Conservation (phyloP, 2,888 invertebrate species). For the Drepana falcataria region DNA sequence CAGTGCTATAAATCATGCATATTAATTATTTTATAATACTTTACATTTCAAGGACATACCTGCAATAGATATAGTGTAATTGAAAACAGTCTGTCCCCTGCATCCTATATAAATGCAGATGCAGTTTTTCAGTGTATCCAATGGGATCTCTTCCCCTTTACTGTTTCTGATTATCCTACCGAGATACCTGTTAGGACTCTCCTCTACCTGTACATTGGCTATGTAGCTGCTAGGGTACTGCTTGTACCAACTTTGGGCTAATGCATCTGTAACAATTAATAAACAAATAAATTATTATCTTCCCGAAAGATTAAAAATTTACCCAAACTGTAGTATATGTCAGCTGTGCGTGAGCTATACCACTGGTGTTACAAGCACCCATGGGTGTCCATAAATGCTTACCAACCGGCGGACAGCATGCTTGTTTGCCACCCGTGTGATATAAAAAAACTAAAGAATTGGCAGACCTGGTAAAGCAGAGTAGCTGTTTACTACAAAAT, state of each 20-base stretch:
- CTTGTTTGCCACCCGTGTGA: too few relatives aligned
- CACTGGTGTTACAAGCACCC: too few relatives aligned
- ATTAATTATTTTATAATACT: too few relatives aligned
- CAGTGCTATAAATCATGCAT: too few relatives aligned
- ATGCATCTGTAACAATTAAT: conserved; percentile 34
- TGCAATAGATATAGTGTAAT: conserved; percentile 76
- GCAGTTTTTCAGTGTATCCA: conserved; percentile 67
- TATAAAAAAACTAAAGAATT: too few relatives aligned
- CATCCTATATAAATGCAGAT: conserved; percentile 83
- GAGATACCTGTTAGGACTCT: conserved; percentile 40
- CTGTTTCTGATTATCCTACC: conserved; percentile 48
- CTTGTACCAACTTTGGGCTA: conserved; percentile 46
- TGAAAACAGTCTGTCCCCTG: conserved; percentile 81
- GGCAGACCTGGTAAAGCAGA: too few relatives aligned
- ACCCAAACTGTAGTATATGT: too few relatives aligned
- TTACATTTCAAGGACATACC: conserved; percentile 33
- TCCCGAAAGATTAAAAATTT: not conserved
- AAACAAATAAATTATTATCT: conserved; percentile 6
- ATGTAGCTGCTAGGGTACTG: conserved; percentile 49
- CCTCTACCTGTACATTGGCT: conserved; percentile 45
- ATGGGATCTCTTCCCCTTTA: conserved; percentile 26
- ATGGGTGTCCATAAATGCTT: too few relatives aligned
- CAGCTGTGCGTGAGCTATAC: too few relatives aligned
- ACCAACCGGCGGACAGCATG: too few relatives aligned
- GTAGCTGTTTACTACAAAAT: too few relatives aligned